Evolutionary conservation across 2,888 invertebrate species (phyloP), one percentile per base, ranked within the genome.

Genomic region (Drosophila meridionalis): DNA sequence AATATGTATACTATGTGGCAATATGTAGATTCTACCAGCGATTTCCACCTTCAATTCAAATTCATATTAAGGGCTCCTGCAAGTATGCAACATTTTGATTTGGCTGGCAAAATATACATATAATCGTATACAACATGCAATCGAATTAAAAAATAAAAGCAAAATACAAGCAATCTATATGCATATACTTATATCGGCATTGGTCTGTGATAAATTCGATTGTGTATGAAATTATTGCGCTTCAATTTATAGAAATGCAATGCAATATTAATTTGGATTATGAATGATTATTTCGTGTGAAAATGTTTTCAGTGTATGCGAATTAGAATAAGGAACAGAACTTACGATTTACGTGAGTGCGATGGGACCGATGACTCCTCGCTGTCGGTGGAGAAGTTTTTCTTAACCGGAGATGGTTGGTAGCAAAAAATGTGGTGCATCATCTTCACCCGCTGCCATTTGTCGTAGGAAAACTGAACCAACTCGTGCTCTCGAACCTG

Each of bases 351-450:
- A 57, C 90, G 86, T 82, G 94, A 94, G 90, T 94, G 94, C 6
- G 71, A 38, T 36, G 30, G 79, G 14, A 61, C 79, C 2, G 82
- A 68, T 0, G 92, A 91, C 68, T 95, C 95, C 75, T 96, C 96
- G 63, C 95, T 95, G 88, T 96, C 96, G 62, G 96, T 96, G 1
- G 96, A 96, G 89, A 97, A 97, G 89, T 96, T 96, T 83, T 97
- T 96, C 92, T 96, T 96, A 2, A 96, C 96, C 0, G 97, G 97
- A 1, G 97, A 97, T 0, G 97, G 97, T 92, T 97, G 97, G 91
- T 97, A 97, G 90, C 97, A 97, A 92, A 97, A 97, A 76, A 97
- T 96, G 89, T 97, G 97, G 92, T 97, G 97, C 94, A 97, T 96
- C 96, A 97, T 96, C 91, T 95, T 95, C 0, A 97, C 96, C 6